Percentiles rank a stretch among this genome's conserved stretches.
Conservation (phyloP, 2,888 invertebrate genomes). For the Scaptomyza flava region DNA sequence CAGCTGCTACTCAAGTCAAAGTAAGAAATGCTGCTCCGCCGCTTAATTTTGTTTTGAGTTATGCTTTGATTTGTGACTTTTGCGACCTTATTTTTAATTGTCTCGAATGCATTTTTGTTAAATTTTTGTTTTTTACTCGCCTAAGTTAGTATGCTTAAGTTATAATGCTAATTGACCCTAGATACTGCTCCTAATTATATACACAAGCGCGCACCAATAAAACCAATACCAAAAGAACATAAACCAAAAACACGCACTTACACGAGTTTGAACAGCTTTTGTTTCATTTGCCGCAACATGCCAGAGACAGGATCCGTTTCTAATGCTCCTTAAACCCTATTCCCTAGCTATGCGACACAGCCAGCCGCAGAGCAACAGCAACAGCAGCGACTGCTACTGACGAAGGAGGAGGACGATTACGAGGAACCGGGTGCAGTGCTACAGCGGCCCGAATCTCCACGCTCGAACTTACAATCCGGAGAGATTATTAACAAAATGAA, state of each 20-base stretch:
- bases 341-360: slow-evolving; percentile 59
- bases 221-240: slow-evolving; percentile 36
- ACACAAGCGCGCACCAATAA: slow-evolving; percentile 56
- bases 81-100: slow-evolving; percentile 50
- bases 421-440: slow-evolving; percentile 85
- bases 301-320: slow-evolving; percentile 39
- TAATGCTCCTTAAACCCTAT: slow-evolving; percentile 62
- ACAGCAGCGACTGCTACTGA: slow-evolving; percentile 29
- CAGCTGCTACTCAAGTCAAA: slow-evolving; percentile 73
- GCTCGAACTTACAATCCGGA: slow-evolving; percentile 89
- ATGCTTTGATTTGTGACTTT: slow-evolving; percentile 47
- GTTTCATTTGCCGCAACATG: slow-evolving; percentile 45
- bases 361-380: slow-evolving; percentile 29
- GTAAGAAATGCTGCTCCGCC: slow-evolving; percentile 78
- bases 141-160: slow-evolving; percentile 59
- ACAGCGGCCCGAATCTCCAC: slow-evolving; percentile 83
- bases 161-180: slow-evolving; percentile 31
- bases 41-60: slow-evolving; percentile 63
- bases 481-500: slow-evolving; percentile 93
- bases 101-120: slow-evolving; percentile 72
- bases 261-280: slow-evolving; percentile 45
- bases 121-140: slow-evolving; percentile 44
- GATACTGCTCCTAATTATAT: slow-evolving; percentile 15
- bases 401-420: slow-evolving; percentile 83
- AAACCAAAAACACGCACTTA: slow-evolving; percentile 51